phyloP scores from a whole-genome alignment of 2,888 invertebrate genomes.

The Carterocephalus palaemon region DNA sequence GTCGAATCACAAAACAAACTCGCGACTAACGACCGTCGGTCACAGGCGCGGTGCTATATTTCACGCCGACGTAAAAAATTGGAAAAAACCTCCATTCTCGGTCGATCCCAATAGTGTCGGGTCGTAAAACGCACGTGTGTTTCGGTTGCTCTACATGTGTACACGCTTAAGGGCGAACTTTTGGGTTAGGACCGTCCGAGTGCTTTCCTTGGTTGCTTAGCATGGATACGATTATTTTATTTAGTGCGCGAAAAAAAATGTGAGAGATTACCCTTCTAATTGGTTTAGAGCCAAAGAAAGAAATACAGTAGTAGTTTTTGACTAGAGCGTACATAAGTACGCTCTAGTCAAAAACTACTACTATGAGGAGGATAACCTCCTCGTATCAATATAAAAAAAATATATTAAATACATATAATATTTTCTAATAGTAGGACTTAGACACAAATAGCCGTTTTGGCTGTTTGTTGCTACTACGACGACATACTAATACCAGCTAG shows the following conservation, averaged over 20 bases:
- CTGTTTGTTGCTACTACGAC: too few relatives aligned
- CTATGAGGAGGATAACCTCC: too few relatives aligned
- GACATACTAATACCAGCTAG: too few relatives aligned
- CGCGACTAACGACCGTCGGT: slow-evolving; percentile 40
- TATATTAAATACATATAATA: too few relatives aligned
- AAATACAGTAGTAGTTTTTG: neutral
- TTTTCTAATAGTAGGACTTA: too few relatives aligned
- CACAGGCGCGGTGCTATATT: slow-evolving; percentile 39
- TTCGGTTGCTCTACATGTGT: slow-evolving; percentile 66
- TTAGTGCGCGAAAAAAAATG: slow-evolving; percentile 5
- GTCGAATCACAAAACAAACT: slow-evolving; percentile 27
- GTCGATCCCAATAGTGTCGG: slow-evolving; percentile 63
- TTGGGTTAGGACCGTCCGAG: slow-evolving; percentile 69
- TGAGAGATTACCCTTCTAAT: neutral
- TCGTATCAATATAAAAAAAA: too few relatives aligned
- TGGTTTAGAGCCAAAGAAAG: too few relatives aligned
- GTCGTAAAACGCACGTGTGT: slow-evolving; percentile 76
- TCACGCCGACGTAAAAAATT: slow-evolving; percentile 53
- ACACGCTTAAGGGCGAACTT: slow-evolving; percentile 65
- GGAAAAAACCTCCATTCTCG: slow-evolving; percentile 54
- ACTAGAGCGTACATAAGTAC: neutral
- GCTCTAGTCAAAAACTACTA: too few relatives aligned
- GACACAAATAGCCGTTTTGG: too few relatives aligned
- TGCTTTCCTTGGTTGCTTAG: slow-evolving; percentile 33
- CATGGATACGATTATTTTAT: slow-evolving; percentile 41